These are phyloP conservation scores for Tichodroma muraria DNA, from an alignment of 2,113 vertebrate genomes.

Conservation along the genomic window DNA sequence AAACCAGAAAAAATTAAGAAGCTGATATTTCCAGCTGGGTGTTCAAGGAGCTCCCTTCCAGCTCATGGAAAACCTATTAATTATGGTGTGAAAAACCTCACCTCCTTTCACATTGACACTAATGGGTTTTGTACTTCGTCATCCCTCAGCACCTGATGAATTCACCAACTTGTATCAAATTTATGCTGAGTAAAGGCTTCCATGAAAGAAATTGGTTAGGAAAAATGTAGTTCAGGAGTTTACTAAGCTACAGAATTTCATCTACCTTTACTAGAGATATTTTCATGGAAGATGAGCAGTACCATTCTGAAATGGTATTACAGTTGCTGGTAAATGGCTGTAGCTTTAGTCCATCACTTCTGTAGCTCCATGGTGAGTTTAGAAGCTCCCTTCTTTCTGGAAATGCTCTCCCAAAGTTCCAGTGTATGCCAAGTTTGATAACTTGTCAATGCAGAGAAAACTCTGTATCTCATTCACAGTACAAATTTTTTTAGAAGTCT, in stretches of 20 bases:
- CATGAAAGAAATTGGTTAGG: background rate
- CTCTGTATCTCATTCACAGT: background rate
- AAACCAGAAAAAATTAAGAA: background rate
- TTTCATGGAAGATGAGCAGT: background rate
- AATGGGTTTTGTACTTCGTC: background rate
- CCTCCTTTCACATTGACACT: background rate
- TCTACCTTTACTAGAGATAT: background rate
- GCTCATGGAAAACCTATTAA: background rate
- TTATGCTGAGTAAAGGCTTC: background rate
- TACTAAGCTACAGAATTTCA: background rate
- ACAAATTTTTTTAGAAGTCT: background rate
- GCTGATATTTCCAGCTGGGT: background rate
- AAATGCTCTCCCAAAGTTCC: background rate
- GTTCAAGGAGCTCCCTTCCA: background rate
- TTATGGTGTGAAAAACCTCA: background rate
- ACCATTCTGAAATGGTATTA: background rate
- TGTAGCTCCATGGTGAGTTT: background rate
- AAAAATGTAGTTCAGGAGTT: background rate
- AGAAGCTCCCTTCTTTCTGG: background rate
- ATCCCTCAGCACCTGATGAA: background rate
- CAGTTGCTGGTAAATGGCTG: background rate
- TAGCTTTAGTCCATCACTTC: background rate
- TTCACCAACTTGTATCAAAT: background rate
- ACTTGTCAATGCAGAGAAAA: background rate
- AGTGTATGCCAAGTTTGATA: background rate